Base-by-base conservation (phyloP, 2,797 vertebrate genomes). In the Agapornis canus region DNA sequence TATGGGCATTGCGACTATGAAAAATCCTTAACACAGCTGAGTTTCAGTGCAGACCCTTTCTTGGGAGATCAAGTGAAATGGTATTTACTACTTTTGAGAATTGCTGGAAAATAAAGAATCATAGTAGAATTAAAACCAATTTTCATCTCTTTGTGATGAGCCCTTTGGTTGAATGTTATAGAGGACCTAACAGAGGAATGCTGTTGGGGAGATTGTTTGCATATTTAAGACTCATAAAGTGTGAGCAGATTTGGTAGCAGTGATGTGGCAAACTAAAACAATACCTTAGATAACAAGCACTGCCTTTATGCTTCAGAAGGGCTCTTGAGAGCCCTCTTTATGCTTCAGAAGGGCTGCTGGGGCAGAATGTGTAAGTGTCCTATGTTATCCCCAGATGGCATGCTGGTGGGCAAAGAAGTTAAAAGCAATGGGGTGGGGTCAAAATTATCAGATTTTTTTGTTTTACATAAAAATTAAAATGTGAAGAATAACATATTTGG, bases 401-500 rank as follows among this genome's bases (percentile, higher is more conserved):
- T 31, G 17, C 57, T 52, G 19, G 37, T 82, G 52, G 52, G 35
- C 11, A 73, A 87, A 76, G 15, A 89, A 77, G 40, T 70, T 70
- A 48, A 72, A 65, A 70, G 61, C 56, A 65, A 51, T 26, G 9
- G 4, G 12, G 7, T 52, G 26, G 87, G 17, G 54, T 68, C 37
- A 51, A 64, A 71, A 18, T 82, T 52, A 16, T 64, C 11, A 31
- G 27, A n/a, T 29, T 40, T 40, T 40, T 68, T 32, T 35, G 7
- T 52, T 82, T 94, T 82, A 40, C 3, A 13, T n/a, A 13, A 23
- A 80, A 73, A 20, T 78, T 80, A 84, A 91, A 78, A 64, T 75
- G 22, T 92, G 79, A 95, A 96, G 49, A 95, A 90, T 90, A 82
- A 86, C 54, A 10, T 75, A 51, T 83, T 94, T 84, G 80, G 52